phyloP scores from a whole-genome alignment of 1,140 invertebrate genomes.

The Physella acuta region DNA sequence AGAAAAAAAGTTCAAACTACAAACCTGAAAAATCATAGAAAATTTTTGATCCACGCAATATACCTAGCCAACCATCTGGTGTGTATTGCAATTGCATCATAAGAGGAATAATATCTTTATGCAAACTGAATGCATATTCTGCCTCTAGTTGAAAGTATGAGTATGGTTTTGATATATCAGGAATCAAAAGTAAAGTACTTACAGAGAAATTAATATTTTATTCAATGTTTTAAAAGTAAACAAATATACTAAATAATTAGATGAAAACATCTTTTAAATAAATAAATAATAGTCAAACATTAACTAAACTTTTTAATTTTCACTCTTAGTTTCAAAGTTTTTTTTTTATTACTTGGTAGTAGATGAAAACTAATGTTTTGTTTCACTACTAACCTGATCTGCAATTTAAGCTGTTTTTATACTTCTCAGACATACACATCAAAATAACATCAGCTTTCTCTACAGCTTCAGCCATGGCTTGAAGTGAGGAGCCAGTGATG shows the following conservation, averaged over 20 bases:
- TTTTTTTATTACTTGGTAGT: too few species aligned
- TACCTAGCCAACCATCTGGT: conserved; percentile 50
- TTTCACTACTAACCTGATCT: conserved; percentile 45
- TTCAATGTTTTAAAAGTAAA: too few species aligned
- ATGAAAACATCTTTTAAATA: too few species aligned
- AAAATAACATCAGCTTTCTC: conserved; percentile 46
- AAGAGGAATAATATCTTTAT: conserved; percentile 46
- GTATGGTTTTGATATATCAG: too few species aligned
- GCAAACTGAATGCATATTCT: conserved; percentile 43
- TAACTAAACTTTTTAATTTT: too few species aligned
- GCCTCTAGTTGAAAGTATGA: conserved; percentile 47
- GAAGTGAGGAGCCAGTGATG: conserved; percentile 47
- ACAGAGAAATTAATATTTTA: too few species aligned
- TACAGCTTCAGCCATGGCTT: conserved; percentile 56
- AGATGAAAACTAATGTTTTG: too few species aligned
- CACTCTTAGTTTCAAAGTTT: too few species aligned
- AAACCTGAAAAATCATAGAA: conserved; percentile 41
- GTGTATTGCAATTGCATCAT: conserved; percentile 43
- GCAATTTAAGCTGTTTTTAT: conserved; percentile 54
- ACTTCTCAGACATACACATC: conserved; percentile 53
- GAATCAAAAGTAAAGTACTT: too few species aligned
- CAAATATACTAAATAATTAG: too few species aligned
- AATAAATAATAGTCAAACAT: too few species aligned
- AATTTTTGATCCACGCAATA: conserved; percentile 42
- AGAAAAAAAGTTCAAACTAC: not conserved